Evolutionary conservation across 1,140 invertebrate species (phyloP).

Genomic region (Dreissena polymorpha): DNA sequence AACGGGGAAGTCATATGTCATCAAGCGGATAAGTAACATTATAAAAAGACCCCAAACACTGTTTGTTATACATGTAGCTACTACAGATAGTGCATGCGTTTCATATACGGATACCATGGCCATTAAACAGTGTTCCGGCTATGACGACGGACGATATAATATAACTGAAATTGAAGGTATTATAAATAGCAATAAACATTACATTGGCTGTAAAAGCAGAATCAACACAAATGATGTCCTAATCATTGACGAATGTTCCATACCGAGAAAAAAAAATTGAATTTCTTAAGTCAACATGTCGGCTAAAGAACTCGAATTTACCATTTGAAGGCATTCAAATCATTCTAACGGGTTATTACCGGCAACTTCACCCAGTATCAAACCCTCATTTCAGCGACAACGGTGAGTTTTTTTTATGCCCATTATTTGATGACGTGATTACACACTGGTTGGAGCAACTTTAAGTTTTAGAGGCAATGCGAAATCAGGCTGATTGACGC

Average conservation of each 20-base stretch:
- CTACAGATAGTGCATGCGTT: conserved; percentile 28
- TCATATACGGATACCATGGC: conserved; percentile 9
- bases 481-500: conserved; percentile 9
- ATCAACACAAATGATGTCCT: conserved; percentile 19
- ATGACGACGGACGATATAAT: conserved; percentile 17
- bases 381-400: conserved; percentile 13
- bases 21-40: background rate
- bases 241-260: conserved; percentile 28
- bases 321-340: conserved; percentile 29
- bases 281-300: conserved; percentile 11
- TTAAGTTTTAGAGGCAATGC: conserved; percentile 20
- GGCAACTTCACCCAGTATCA: conserved; percentile 12
- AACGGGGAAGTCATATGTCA: conserved; percentile 15
- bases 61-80: conserved; percentile 1
- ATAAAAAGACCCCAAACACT: background rate
- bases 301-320: background rate
- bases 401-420: conserved; percentile 11
- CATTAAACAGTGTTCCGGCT: conserved; percentile 33
- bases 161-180: background rate
- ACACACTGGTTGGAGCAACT: background rate
- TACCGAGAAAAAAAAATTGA: conserved; percentile 6
- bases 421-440: conserved; percentile 6
- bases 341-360: conserved; percentile 7
- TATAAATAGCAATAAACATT: background rate
- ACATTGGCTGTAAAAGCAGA: background rate